phyloP scores from a whole-genome alignment of 2,113 vertebrate species.

The Bufo gargarizans region DNA sequence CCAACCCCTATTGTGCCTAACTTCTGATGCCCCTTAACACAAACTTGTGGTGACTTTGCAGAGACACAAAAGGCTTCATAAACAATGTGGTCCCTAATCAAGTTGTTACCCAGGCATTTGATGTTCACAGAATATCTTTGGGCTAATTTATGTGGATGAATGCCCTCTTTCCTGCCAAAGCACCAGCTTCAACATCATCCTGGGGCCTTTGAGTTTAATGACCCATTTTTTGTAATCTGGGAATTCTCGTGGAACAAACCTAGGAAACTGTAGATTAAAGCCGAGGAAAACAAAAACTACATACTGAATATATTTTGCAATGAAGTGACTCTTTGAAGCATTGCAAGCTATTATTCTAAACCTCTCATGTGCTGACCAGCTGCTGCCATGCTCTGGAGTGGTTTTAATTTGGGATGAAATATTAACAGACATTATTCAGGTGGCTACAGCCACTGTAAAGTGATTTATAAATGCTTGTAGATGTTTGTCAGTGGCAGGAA shows the following conservation, averaged over 20 bases:
- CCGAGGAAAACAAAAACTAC: not conserved
- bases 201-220: not conserved
- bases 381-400: constrained; percentile 14
- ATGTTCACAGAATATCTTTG: no score
- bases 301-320: not conserved
- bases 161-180: not conserved
- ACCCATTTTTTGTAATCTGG: not conserved
- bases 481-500: constrained; percentile 35
- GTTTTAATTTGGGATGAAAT: constrained; percentile 38
- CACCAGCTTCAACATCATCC: not conserved
- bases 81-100: no score
- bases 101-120: no score
- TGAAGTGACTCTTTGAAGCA: not conserved
- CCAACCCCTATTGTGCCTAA: no score
- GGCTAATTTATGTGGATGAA: not conserved
- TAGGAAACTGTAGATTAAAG: not conserved
- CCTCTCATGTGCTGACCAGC: constrained; percentile 21
- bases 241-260: not conserved
- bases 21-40: no score
- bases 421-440: constrained; percentile 18
- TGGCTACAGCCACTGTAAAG: constrained; percentile 15
- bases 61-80: no score
- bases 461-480: constrained; percentile 30
- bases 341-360: not conserved
- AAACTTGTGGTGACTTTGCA: no score